These are phyloP conservation scores for Protaetia brevitarsis DNA, from an alignment of 1,140 invertebrate genomes.

Conservation along the genomic window DNA sequence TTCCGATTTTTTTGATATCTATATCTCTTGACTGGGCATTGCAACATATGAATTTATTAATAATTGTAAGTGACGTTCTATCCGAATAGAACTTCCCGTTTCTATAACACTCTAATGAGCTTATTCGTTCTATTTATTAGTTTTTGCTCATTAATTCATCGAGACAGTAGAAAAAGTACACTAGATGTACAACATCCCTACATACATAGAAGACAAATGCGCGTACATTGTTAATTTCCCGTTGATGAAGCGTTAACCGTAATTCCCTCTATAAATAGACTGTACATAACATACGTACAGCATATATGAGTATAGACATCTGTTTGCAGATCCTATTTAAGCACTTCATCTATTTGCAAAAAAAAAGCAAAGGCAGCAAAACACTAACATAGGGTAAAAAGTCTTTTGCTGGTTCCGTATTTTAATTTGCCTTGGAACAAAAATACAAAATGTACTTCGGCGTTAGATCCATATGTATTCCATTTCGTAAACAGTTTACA, in stretches of 20 bases:
- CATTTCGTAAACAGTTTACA: no score
- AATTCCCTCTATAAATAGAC: constrained; percentile 11
- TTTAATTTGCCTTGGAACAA: no score
- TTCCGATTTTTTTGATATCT: no score
- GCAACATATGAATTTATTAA: no score
- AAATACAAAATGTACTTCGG: no score
- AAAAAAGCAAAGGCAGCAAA: background rate
- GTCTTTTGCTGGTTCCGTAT: background rate
- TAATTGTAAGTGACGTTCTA: no score
- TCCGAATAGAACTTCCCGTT: no score
- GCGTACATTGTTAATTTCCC: constrained; percentile 14
- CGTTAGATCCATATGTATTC: no score
- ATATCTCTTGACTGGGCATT: no score
- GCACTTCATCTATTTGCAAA: constrained; percentile 6
- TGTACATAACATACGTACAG: background rate
- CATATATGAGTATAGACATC: constrained; percentile 11
- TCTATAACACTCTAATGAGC: no score
- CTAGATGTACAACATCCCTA: background rate
- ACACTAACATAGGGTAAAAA: background rate
- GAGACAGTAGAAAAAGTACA: background rate
- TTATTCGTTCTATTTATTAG: no score
- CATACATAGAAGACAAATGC: background rate
- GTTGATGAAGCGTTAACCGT: constrained; percentile 8
- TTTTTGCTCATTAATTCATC: no score
- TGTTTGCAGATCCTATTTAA: constrained; percentile 16